A percentile compares a stretch with the other conserved stretches of the same genome.
Evolutionary conservation across 2,113 vertebrate genomes (phyloP).

Genomic region (Podarcis raffonei): DNA sequence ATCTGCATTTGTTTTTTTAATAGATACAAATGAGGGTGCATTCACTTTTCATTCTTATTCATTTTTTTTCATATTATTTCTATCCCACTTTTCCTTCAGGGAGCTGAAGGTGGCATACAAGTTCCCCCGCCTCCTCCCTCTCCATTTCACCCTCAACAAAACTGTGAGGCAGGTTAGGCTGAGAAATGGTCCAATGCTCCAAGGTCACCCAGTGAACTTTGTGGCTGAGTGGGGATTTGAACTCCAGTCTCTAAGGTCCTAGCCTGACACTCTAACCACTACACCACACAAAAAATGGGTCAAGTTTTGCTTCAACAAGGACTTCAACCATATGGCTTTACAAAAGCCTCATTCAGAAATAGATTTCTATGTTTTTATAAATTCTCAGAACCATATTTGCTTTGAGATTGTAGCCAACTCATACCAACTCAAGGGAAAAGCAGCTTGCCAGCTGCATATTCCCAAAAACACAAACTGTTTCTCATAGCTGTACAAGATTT

Average conservation of each 20-base stretch:
- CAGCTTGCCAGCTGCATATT: not conserved
- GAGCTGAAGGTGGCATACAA: too few relatives aligned
- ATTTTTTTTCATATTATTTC: too few relatives aligned
- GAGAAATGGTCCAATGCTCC: too few relatives aligned
- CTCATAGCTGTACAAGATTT: not conserved
- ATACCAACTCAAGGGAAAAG: not conserved
- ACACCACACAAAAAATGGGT: not conserved
- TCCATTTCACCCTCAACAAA: too few relatives aligned
- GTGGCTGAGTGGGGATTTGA: too few relatives aligned
- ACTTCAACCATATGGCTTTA: not conserved
- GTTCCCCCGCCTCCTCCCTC: too few relatives aligned
- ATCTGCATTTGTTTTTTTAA: not conserved
- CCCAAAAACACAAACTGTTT: not conserved
- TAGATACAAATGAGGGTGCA: not conserved
- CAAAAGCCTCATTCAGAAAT: not conserved
- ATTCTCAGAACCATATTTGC: not conserved
- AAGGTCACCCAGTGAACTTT: too few relatives aligned
- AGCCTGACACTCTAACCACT: too few relatives aligned
- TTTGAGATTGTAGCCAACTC: not conserved
- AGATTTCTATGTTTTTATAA: not conserved
- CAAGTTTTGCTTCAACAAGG: not conserved
- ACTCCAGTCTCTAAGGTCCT: too few relatives aligned
- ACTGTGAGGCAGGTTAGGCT: too few relatives aligned
- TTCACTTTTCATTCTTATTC: not conserved
- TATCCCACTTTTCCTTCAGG: too few relatives aligned